Conservation (phyloP, 2,797 vertebrate genomes). For the Malurus splendens region DNA sequence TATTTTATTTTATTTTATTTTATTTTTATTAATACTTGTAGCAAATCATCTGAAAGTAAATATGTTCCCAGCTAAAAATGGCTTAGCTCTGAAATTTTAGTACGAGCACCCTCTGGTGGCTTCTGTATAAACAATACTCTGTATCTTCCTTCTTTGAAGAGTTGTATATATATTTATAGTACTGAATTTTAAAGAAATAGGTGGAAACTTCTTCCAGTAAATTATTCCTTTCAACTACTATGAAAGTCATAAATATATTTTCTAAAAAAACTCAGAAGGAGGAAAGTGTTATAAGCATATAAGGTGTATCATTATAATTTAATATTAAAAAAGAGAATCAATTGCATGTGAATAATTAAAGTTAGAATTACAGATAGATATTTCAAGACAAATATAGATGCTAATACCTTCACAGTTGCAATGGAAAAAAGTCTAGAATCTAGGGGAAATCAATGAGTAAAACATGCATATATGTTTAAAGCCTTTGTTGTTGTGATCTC, state of each 20-base stretch:
- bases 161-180: rapidly evolving
- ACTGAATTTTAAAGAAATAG: not conserved
- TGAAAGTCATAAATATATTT: not conserved
- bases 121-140: rapidly evolving
- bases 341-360: not conserved
- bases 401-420: rapidly evolving
- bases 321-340: not conserved
- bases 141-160: rapidly evolving
- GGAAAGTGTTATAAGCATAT: not conserved
- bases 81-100: not conserved
- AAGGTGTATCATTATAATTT: not conserved
- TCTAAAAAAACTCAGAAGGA: not conserved
- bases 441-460: not conserved
- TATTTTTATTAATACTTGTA: not conserved
- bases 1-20: not conserved
- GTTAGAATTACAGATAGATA: not conserved
- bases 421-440: not conserved
- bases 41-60: not conserved
- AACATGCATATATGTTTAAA: not conserved
- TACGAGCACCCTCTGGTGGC: constrained; percentile 14
- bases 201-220: not conserved
- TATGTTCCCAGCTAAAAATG: not conserved
- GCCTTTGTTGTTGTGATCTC: not conserved
- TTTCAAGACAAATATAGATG: not conserved
- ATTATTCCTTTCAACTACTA: not conserved